A percentile compares a stretch with the other conserved stretches of the same genome.
Conservation (phyloP, 2,113 vertebrate genomes). For the Raja brachyura region DNA sequence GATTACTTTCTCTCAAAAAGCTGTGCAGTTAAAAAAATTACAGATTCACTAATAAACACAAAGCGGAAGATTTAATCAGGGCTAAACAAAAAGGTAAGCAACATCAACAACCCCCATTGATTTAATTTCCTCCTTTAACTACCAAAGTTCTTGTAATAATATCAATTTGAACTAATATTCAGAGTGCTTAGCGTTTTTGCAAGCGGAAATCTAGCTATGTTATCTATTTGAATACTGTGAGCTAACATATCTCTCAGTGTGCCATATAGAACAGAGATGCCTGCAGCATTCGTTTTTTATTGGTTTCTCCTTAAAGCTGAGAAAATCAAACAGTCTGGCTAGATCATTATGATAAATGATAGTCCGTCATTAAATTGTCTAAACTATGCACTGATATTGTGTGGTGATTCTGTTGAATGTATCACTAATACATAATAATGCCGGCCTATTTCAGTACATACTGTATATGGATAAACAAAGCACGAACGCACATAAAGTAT, state of each 20-base stretch:
- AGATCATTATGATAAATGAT: slow-evolving; percentile 36
- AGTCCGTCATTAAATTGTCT: slow-evolving; percentile 36
- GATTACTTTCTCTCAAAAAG: slow-evolving; percentile 3
- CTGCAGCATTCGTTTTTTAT: slow-evolving; percentile 31
- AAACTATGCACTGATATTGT: slow-evolving; percentile 19
- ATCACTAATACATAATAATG: slow-evolving; percentile 30
- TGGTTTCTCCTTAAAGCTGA: slow-evolving; percentile 23
- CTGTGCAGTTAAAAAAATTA: slow-evolving; percentile 22
- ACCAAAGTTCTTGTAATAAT: slow-evolving; percentile 3
- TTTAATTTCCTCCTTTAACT: neutral
- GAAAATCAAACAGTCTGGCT: slow-evolving; percentile 27
- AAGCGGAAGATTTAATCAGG: neutral
- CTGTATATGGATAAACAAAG: slow-evolving; percentile 13
- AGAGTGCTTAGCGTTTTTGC: neutral
- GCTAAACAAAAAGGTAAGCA: neutral
- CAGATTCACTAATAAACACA: slow-evolving; percentile 10
- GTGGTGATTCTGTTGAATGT: slow-evolving; percentile 1
- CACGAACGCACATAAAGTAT: neutral
- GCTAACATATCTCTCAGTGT: neutral
- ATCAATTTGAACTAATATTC: slow-evolving; percentile 21
- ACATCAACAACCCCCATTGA: neutral
- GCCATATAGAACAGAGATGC: neutral
- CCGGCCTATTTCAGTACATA: slow-evolving; percentile 14
- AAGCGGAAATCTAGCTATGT: neutral
- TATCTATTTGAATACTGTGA: neutral